A percentile compares a stretch with the other conserved stretches of the same genome.
phyloP scores from a whole-genome alignment of 2,113 vertebrate species.

The Vidua macroura region DNA sequence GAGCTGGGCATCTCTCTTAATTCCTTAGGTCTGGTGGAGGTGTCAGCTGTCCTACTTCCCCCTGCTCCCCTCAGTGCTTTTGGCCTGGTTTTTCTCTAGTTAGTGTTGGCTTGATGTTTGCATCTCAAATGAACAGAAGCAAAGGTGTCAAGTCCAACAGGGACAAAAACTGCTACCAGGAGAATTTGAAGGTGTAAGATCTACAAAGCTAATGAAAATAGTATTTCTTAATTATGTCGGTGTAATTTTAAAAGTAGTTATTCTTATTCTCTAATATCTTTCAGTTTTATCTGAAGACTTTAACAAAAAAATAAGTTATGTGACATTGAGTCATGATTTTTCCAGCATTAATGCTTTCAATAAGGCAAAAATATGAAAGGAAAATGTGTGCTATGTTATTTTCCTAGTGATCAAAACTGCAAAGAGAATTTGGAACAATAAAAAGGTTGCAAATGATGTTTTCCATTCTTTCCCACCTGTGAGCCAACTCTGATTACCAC shows the following conservation, averaged over 20 bases:
- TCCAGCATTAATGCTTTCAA: background rate
- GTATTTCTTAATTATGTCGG: background rate
- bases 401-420: background rate
- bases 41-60: background rate
- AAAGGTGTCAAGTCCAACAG: background rate
- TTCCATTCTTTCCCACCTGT: background rate
- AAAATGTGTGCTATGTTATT: background rate
- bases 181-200: background rate
- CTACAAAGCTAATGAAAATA: background rate
- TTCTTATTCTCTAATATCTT: background rate
- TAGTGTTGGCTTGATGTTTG: background rate
- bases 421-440: background rate
- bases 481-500: background rate
- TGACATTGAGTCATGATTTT: background rate
- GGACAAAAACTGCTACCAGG: background rate
- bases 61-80: background rate
- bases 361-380: background rate
- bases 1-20: background rate
- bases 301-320: background rate
- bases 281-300: background rate
- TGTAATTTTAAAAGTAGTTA: background rate
- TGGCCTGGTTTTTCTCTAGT: background rate
- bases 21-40: background rate
- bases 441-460: background rate
- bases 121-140: background rate